phyloP scores from a whole-genome alignment of 2,888 invertebrate species.

The Escarpia spicata region DNA sequence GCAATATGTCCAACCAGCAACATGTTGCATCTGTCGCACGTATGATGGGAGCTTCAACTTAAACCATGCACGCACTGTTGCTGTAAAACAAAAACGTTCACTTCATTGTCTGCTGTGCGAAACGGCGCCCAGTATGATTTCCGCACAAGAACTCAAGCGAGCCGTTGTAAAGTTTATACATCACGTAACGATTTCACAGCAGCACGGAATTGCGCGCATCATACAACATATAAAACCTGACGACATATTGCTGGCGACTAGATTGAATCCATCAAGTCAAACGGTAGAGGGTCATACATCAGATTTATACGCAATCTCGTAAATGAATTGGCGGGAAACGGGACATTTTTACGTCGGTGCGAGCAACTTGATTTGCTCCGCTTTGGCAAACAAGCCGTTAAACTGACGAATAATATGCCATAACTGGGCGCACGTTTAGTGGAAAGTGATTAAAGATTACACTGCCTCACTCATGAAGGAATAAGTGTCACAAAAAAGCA shows the following conservation, averaged over 20 bases:
- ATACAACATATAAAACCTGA: slow-evolving; percentile 8
- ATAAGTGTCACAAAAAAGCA: neutral
- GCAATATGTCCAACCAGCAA: too few species aligned
- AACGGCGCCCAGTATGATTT: neutral
- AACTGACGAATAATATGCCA: slow-evolving; percentile 11
- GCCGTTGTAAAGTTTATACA: neutral
- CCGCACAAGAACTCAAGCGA: neutral
- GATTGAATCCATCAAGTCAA: slow-evolving; percentile 16
- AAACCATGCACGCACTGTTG: neutral
- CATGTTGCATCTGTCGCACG: neutral
- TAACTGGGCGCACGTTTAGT: neutral
- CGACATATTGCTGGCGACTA: neutral
- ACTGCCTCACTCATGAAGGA: neutral
- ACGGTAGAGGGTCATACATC: neutral
- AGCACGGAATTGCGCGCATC: neutral
- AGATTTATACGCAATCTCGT: slow-evolving; percentile 1
- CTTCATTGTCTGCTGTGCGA: neutral
- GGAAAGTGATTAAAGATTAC: neutral
- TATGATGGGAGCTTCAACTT: neutral
- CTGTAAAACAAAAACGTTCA: neutral
- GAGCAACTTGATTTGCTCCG: slow-evolving; percentile 12
- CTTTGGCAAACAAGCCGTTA: slow-evolving; percentile 16
- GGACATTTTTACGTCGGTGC: slow-evolving; percentile 7
- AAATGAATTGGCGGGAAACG: slow-evolving; percentile 1
- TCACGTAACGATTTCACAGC: neutral